These are phyloP conservation scores for Scytalopus superciliaris DNA, from an alignment of 2,113 vertebrate species.

Conservation along the genomic window DNA sequence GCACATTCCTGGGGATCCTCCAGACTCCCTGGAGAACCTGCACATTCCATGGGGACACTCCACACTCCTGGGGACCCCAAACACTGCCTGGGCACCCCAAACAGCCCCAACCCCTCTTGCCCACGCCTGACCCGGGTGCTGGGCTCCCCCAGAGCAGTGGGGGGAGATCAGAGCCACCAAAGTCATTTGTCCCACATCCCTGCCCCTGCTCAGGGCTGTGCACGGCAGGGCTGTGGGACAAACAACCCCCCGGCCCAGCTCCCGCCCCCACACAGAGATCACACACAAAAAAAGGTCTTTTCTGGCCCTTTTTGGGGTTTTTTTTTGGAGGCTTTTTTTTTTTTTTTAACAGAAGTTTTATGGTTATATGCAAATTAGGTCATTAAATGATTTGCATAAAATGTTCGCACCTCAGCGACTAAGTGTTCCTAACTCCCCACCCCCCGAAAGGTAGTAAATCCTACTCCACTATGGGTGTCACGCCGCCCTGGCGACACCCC, in stretches of 20 bases:
- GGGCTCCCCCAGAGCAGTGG: not conserved
- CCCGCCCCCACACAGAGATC: not conserved
- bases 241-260: not conserved
- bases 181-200: not conserved
- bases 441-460: constrained; percentile 14
- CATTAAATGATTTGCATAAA: constrained; percentile 69
- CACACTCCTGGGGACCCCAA: no score
- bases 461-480: not conserved
- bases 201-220: not conserved
- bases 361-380: constrained; percentile 63
- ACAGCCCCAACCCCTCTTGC: no score
- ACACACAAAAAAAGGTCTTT: not conserved
- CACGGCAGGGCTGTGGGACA: not conserved
- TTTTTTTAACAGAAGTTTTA: constrained; percentile 48
- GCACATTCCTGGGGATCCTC: no score
- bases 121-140: no score
- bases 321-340: not conserved
- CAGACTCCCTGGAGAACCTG: no score
- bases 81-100: no score
- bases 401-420: constrained; percentile 41
- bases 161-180: not conserved
- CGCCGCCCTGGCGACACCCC: not conserved
- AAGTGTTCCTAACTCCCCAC: constrained; percentile 35
- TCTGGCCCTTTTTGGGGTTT: not conserved
- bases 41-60: not conserved